A percentile compares a stretch with the other conserved stretches of the same genome.
Evolutionary conservation across 2,113 vertebrate genomes (phyloP).

Genomic region (Brachyhypopomus gauderio): DNA sequence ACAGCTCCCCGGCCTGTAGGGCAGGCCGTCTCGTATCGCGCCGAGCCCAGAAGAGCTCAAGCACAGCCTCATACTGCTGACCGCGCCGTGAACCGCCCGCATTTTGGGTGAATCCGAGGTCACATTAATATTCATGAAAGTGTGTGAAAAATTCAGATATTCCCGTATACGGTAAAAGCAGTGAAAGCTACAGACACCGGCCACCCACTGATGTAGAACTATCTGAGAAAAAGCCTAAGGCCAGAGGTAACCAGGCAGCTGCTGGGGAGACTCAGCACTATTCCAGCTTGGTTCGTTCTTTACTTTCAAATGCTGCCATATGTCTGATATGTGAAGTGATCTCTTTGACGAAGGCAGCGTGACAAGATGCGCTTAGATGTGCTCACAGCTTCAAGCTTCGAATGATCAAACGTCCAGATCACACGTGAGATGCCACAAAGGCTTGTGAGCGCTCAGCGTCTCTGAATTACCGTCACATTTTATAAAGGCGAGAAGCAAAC

Average conservation of each 20-base stretch:
- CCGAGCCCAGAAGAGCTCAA: not conserved
- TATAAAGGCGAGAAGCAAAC: constrained; percentile 3
- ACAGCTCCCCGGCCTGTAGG: constrained; percentile 26
- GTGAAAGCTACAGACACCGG: not conserved
- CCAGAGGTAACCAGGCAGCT: too few relatives aligned
- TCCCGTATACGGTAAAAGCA: constrained; percentile 11
- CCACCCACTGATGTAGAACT: not conserved
- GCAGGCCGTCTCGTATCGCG: constrained; percentile 25
- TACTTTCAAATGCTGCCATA: not conserved
- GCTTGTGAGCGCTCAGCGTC: not conserved
- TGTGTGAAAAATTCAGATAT: constrained; percentile 37
- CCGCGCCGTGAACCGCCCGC: constrained; percentile 45
- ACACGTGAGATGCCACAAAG: not conserved
- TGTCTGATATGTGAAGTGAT: not conserved
- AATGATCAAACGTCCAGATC: not conserved
- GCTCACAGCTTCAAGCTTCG: not conserved
- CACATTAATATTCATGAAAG: constrained; percentile 54
- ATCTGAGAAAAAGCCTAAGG: not conserved
- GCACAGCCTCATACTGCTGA: constrained; percentile 35
- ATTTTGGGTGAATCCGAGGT: constrained; percentile 50
- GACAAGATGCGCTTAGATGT: not conserved
- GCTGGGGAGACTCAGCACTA: not conserved
- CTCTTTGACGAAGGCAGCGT: not conserved
- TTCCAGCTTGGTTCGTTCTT: not conserved
- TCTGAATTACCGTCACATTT: not conserved